A percentile compares a stretch with the other conserved stretches of the same genome.
These are phyloP conservation scores for Cheirogaleus medius DNA, from an alignment of 2,113 vertebrate genomes.

Conservation along the genomic window DNA sequence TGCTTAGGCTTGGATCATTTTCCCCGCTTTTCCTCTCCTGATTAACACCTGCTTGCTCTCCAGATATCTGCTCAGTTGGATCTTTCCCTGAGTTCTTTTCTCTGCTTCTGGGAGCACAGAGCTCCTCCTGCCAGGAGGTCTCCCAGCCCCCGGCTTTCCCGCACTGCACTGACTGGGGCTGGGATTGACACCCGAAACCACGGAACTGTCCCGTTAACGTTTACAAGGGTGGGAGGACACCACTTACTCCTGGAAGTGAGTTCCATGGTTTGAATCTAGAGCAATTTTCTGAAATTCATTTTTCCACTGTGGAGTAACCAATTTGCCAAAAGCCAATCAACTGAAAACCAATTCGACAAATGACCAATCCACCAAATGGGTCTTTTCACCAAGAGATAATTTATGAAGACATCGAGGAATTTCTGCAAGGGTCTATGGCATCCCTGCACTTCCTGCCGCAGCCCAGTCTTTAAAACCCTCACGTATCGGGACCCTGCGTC, in stretches of 20 bases:
- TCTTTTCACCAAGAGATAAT: background rate
- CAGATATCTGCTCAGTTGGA: fast-evolving
- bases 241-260: background rate
- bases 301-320: background rate
- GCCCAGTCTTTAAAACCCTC: background rate
- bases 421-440: background rate
- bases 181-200: no score
- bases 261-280: background rate
- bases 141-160: background rate
- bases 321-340: background rate
- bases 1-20: no score
- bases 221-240: background rate
- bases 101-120: background rate
- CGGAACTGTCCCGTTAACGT: fast-evolving
- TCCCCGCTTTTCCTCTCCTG: background rate
- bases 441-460: background rate
- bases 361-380: background rate
- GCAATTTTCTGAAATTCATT: background rate
- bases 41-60: background rate
- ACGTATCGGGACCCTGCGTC: no score
- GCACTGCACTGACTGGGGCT: background rate
- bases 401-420: background rate
- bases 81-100: background rate
- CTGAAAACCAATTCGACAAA: background rate
- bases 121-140: no score